Evolutionary conservation across 2,797 vertebrate species (phyloP).

Genomic region (Brachyalestes nurse): DNA sequence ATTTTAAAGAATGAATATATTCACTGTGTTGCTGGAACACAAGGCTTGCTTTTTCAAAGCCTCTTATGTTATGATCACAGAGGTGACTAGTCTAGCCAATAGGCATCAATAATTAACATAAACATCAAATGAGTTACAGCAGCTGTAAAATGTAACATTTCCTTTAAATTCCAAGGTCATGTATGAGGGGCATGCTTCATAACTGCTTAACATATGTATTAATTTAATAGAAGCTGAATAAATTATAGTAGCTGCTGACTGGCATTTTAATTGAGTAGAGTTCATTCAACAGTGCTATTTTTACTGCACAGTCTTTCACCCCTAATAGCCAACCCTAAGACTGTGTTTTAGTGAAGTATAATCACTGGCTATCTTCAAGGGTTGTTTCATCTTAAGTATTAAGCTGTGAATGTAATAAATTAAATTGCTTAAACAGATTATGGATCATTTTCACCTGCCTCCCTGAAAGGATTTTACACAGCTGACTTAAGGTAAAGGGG

Average conservation of each 20-base stretch:
- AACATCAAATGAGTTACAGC: neutral
- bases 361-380: neutral
- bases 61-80: neutral
- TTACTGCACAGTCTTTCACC: neutral
- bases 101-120: neutral
- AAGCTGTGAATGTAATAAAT: too few species aligned
- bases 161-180: neutral
- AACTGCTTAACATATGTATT: neutral
- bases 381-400: too few species aligned
- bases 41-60: neutral
- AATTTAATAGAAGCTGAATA: neutral
- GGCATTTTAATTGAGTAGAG: neutral
- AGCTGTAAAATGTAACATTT: neutral
- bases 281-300: neutral
- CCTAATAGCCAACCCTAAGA: neutral
- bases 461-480: too few species aligned
- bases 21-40: neutral
- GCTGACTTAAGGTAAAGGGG: too few species aligned
- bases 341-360: neutral
- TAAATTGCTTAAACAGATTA: too few species aligned
- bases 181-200: neutral
- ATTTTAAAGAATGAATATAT: neutral
- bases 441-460: too few species aligned
- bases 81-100: neutral
- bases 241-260: neutral